Evolutionary conservation across 2,113 vertebrate species (phyloP), one percentile per base, ranked within the genome.

Genomic region (Vidua chalybeata): DNA sequence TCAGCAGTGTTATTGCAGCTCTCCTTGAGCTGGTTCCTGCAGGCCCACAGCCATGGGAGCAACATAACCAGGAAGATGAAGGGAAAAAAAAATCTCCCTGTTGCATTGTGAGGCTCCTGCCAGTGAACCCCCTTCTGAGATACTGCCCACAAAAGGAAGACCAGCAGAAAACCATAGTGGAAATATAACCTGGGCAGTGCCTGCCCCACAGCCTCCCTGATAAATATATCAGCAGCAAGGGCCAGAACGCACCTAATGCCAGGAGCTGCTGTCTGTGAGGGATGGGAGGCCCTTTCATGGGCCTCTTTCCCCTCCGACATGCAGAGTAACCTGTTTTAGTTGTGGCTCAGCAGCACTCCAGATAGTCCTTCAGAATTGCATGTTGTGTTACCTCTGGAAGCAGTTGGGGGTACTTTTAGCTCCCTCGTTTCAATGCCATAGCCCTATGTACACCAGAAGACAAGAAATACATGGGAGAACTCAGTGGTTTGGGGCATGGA

Each of bases 141-240:
- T 4, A 23, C 2, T 67, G 10, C 27, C 52, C 13, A 5, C 12
- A 7, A 82, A 84, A 79, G 67, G 26, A 37, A 92, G 26, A 37
- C 14, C 4, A 11, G 37, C 30, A 81, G 64, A 71, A 81, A 86
- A 66, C 7, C 16, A 14, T 2, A 30, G 49, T 69, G 49, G 17
- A 82, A 87, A 55, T 24, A 37, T 11, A 84, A 24, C 18, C 37
- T 58, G 59, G 30, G 48, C 72, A 83, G 82, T 48, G 89, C 30
- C 85, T 66, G 39, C 81, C 64, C 61, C 76, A 48, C 13, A 21
- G 39, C 28, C 61, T 61, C 52, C 3, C 2, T 23, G 37, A 66
- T 8, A 79, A 67, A 75, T 10, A 22, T 0, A 2, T 43, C 52
- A 27, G 51, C 13, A 17, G 48, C 0, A 0, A 3, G 24, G 35